Conservation (phyloP, 2,888 invertebrate species). For the Nymphalis urticae region DNA sequence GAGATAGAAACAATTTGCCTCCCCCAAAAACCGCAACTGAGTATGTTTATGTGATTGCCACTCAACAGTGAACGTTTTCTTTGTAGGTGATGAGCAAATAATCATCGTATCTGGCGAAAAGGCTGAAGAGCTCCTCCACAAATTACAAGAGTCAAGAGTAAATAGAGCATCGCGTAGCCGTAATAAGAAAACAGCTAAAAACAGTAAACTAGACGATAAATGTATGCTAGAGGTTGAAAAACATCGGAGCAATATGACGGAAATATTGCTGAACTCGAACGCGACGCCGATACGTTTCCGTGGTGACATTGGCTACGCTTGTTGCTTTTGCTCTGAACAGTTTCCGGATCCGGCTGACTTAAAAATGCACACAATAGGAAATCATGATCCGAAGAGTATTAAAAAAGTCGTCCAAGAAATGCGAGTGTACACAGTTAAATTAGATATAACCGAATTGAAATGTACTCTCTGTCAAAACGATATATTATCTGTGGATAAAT, state of each 20-base stretch:
- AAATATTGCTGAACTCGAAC: conserved; percentile 50
- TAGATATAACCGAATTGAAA: conserved; percentile 57
- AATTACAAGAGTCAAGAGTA: conserved; percentile 16
- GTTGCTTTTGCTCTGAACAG: conserved; percentile 49
- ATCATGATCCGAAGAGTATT: conserved; percentile 46
- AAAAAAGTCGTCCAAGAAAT: conserved; percentile 43
- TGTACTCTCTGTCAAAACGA: conserved; percentile 51
- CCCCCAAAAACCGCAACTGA: no score
- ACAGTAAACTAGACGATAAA: not conserved
- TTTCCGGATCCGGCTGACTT: conserved; percentile 47
- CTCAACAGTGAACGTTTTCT: conserved; percentile 36
- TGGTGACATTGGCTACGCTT: conserved; percentile 47
- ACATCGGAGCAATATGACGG: conserved; percentile 42
- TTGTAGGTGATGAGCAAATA: conserved; percentile 38
- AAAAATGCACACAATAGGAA: conserved; percentile 50
- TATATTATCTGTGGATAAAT: conserved; percentile 45
- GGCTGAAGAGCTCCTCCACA: conserved; percentile 16
- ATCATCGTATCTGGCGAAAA: conserved; percentile 27
- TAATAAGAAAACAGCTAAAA: not conserved
- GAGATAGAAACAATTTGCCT: no score
- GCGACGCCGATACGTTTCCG: conserved; percentile 53
- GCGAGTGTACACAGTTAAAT: conserved; percentile 47
- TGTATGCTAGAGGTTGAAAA: conserved; percentile 53
- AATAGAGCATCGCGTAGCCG: not conserved
- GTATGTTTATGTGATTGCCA: not conserved